Base-by-base conservation (phyloP, 1,140 invertebrate species). In the Kradibia gibbosae region DNA sequence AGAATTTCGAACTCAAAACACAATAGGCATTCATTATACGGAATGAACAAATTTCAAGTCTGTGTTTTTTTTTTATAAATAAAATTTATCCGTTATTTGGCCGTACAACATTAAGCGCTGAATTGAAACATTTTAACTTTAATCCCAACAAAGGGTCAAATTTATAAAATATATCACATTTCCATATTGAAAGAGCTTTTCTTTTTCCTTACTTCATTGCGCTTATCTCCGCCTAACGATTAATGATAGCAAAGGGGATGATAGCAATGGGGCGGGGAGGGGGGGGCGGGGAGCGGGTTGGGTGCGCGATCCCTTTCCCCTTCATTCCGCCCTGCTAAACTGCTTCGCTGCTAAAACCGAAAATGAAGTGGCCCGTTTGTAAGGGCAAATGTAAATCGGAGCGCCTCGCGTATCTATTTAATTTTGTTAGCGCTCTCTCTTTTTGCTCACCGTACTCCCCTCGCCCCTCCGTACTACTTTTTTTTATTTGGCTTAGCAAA, bases 351-450 rank as follows among this genome's bases (percentile, higher is more conserved):
- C 11, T 20, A 13, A 73, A 73, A 34, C 45, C 53, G 71, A 31
- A 77, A 77, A 67, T 65, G 42, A 77, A 77, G 42, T 42, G 48
- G 34, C 48, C 42, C 20, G 34, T 50, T 53, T n/a, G 55, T 25
- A 42, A 15, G 8, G 45, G 34, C 3, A 67, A 67, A 78, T 70
- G 45, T 39, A 55, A 75, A 57, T 39, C 10, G 50, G 50, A 53
- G 50, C 3, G 7, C 53, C 36, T n/a, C 11, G 36, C 28, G n/a
- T 65, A 55, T 78, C 48, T 78, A 57, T 79, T 79, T 79, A 79
- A 72, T 79, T 60, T 57, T n/a, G 50, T 79, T 71, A 72, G 72
- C 17, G 1, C 28, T 20, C 8, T 34, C 48, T 72, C 45, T 31
- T 11, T 39, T 55, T n/a, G n/a, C 20, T 13, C 3, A 31, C n/a